A percentile compares a stretch with the other conserved stretches of the same genome.
phyloP scores from a whole-genome alignment of 1,140 invertebrate species.

The Oreohelix idahoensis region DNA sequence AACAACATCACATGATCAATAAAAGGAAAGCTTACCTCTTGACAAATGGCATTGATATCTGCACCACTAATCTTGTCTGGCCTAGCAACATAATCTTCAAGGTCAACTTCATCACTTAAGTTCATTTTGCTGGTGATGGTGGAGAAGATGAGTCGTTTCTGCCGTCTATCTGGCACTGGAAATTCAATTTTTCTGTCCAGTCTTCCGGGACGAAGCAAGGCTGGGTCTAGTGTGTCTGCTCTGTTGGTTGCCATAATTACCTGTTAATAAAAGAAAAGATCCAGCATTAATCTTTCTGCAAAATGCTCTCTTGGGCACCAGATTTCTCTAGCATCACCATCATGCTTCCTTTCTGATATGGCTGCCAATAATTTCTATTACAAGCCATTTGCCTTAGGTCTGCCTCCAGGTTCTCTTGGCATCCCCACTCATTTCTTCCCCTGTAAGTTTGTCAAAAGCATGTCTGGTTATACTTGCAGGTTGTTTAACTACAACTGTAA shows the following conservation, averaged over 20 bases:
- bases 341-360: too few species aligned
- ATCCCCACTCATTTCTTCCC: too few species aligned
- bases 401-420: too few species aligned
- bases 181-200: conserved; percentile 99
- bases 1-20: too few species aligned
- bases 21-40: conserved; percentile 82
- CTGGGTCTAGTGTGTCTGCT: conserved; percentile 98
- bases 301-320: too few species aligned
- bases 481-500: too few species aligned
- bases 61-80: conserved; percentile 99
- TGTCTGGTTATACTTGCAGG: too few species aligned
- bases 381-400: too few species aligned
- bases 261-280: conserved; percentile 73
- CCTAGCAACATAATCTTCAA: conserved; percentile 98
- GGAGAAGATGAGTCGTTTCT: conserved; percentile 97
- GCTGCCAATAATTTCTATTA: too few species aligned
- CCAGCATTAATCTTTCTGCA: too few species aligned
- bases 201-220: conserved; percentile 94
- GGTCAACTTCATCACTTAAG: conserved; percentile 98
- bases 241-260: conserved; percentile 99
- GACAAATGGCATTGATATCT: conserved; percentile 99
- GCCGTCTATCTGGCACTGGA: conserved; percentile 95
- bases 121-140: conserved; percentile 99
- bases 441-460: too few species aligned
- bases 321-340: too few species aligned